A percentile compares a stretch with the other conserved stretches of the same genome.
phyloP scores from a whole-genome alignment of 2,797 vertebrate genomes.

The Melanotaenia trifasciata region DNA sequence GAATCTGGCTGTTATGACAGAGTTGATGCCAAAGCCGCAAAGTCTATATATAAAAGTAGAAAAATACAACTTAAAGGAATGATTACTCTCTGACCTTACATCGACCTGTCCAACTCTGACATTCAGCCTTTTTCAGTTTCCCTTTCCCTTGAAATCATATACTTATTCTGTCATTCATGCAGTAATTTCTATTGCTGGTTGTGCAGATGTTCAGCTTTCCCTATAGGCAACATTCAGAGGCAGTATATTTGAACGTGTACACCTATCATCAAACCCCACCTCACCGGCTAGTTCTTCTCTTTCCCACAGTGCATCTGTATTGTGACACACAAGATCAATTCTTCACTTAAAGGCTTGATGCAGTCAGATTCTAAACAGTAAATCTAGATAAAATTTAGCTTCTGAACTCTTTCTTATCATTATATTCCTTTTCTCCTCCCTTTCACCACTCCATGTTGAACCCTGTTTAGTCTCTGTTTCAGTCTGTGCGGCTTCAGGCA shows the following conservation, averaged over 20 bases:
- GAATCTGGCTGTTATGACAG: constrained; percentile 75
- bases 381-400: not conserved
- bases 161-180: not conserved
- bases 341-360: not conserved
- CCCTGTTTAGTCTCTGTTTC: constrained; percentile 31
- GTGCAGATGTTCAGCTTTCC: not conserved
- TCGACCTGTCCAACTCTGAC: constrained; percentile 16
- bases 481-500: constrained; percentile 29
- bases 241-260: not conserved
- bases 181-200: constrained; percentile 14
- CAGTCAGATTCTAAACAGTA: not conserved
- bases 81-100: constrained; percentile 38
- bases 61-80: constrained; percentile 65
- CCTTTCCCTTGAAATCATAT: constrained; percentile 24
- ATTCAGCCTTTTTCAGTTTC: constrained; percentile 36
- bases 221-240: not conserved
- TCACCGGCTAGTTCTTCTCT: not conserved
- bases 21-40: constrained; percentile 70
- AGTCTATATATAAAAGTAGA: constrained; percentile 67
- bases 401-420: not conserved
- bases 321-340: not conserved
- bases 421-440: not conserved
- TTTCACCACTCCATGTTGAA: constrained; percentile 41
- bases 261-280: constrained; percentile 5
- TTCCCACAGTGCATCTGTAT: not conserved